phyloP scores from a whole-genome alignment of 1,140 invertebrate genomes.

The Zaprionus ornatus region DNA sequence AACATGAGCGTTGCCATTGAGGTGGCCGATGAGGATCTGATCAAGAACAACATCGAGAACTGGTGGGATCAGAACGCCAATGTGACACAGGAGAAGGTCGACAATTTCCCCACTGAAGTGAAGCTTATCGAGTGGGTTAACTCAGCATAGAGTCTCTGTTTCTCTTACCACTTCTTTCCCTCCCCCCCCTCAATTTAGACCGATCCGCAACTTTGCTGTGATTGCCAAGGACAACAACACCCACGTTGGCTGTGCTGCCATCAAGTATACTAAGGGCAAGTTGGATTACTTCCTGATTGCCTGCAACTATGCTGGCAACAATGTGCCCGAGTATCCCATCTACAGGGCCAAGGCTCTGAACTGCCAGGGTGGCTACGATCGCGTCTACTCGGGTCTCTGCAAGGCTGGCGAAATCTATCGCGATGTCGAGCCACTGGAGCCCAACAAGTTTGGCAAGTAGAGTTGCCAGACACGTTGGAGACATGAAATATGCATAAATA shows the following conservation, averaged over 20 bases:
- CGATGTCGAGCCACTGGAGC: conserved; percentile 24
- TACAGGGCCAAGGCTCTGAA: conserved; percentile 40
- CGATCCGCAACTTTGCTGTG: conserved; percentile 58
- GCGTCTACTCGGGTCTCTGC: conserved; percentile 45
- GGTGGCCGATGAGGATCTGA: conserved; percentile 20
- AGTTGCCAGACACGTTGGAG: too few species aligned
- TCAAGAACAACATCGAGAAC: conserved; percentile 40
- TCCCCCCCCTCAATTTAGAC: conserved; percentile 15
- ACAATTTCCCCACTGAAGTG: conserved; percentile 50
- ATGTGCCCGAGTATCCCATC: conserved; percentile 32
- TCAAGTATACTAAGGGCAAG: conserved; percentile 18
- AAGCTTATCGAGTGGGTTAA: conserved; percentile 54
- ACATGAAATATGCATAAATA: conserved; percentile 23
- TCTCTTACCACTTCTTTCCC: not conserved
- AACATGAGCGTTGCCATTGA: conserved; percentile 21
- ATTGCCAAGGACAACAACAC: conserved; percentile 68
- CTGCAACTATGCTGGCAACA: conserved; percentile 66
- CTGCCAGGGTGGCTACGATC: conserved; percentile 57
- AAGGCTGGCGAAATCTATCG: conserved; percentile 48
- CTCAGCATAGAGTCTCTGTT: not conserved
- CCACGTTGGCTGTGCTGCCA: conserved; percentile 58
- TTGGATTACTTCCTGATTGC: conserved; percentile 52
- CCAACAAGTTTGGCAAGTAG: conserved; percentile 6
- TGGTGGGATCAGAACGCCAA: conserved; percentile 61
- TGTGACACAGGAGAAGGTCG: conserved; percentile 26